A percentile compares a stretch with the other conserved stretches of the same genome.
phyloP scores from a whole-genome alignment of 2,113 vertebrate species.

The Dicerorhinus sumatrensis region DNA sequence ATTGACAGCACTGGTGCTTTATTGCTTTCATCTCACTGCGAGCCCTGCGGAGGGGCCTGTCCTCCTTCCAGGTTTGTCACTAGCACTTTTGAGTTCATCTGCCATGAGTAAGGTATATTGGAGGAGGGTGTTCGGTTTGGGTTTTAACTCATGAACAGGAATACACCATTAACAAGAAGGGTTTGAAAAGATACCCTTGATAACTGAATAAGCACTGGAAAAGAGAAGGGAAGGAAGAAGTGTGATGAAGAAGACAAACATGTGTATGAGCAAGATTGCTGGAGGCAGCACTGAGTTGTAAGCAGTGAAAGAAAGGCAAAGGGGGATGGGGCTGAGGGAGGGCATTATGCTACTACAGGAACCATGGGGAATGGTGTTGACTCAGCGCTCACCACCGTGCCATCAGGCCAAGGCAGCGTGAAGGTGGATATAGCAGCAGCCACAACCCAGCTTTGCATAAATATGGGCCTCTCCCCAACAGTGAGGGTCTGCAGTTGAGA shows the following conservation, averaged over 20 bases:
- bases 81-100: slow-evolving; percentile 4
- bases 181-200: slow-evolving; percentile 1
- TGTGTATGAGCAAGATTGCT: neutral
- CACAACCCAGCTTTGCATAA: neutral
- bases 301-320: neutral
- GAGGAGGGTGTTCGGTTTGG: neutral
- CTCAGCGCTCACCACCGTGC: neutral
- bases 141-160: slow-evolving; percentile 25
- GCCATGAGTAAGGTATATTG: neutral
- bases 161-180: neutral
- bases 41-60: neutral
- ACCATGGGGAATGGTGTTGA: neutral
- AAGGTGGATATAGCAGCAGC: neutral
- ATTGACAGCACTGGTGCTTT: neutral
- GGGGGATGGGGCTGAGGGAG: neutral
- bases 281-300: neutral
- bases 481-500: neutral
- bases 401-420: neutral
- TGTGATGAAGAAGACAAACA: neutral
- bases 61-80: neutral
- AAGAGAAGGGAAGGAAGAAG: neutral
- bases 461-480: neutral
- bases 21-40: neutral
- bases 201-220: neutral
- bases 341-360: neutral